phyloP scores from a whole-genome alignment of 92 coral and sea anemone species.

The Heliopora coerulea region DNA sequence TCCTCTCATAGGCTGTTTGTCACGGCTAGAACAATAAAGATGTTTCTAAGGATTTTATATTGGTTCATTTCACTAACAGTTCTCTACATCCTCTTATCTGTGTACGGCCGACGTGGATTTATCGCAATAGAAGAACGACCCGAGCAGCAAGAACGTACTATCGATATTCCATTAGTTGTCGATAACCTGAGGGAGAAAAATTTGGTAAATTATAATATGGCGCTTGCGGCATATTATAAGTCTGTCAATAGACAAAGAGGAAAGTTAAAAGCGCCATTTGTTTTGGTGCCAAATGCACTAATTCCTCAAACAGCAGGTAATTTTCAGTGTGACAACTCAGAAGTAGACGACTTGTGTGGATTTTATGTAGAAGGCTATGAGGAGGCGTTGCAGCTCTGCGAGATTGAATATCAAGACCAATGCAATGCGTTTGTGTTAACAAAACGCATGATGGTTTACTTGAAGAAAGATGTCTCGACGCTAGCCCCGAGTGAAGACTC shows the following conservation, averaged over 20 bases:
- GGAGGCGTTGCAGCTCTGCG: constrained; percentile 56
- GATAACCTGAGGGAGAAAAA: constrained; percentile 16
- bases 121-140: not conserved
- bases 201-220: constrained; percentile 22
- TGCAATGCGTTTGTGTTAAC: constrained; percentile 63
- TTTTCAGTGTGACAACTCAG: constrained; percentile 56
- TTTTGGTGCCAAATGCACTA: constrained; percentile 3
- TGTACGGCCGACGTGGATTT: not conserved
- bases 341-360: constrained; percentile 50
- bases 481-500: constrained; percentile 11
- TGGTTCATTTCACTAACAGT: constrained; percentile 16
- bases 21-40: not conserved
- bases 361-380: constrained; percentile 45
- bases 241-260: constrained; percentile 28
- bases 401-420: constrained; percentile 26
- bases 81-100: constrained; percentile 4
- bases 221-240: constrained; percentile 19
- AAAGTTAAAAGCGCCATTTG: constrained; percentile 13
- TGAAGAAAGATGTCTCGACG: constrained; percentile 7
- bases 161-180: constrained; percentile 7
- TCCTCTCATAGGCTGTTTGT: too few relatives aligned
- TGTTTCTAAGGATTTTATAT: constrained; percentile 8
- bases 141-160: not conserved
- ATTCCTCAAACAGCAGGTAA: constrained; percentile 41
- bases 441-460: constrained; percentile 38